These are phyloP conservation scores for Cassiopea andromeda DNA, from an alignment of 30 jellyfish, hydroid and myxozoan species.

Conservation along the genomic window DNA sequence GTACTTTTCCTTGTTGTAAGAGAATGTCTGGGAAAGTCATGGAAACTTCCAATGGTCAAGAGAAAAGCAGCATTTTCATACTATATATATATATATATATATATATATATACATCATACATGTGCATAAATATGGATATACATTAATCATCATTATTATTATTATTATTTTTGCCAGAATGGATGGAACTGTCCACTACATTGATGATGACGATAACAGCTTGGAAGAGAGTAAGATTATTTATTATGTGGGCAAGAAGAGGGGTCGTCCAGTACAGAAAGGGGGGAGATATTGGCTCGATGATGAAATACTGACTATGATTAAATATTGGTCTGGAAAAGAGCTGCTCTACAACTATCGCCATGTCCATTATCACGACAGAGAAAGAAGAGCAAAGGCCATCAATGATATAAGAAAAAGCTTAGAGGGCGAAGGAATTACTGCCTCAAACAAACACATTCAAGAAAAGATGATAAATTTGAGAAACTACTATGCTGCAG, in stretches of 20 bases:
- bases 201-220: too few species aligned
- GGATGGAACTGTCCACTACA: too few species aligned
- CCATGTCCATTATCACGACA: conserved; percentile 31
- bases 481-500: conserved; percentile 63
- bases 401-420: background rate
- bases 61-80: too few species aligned
- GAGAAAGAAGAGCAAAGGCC: conserved; percentile 55
- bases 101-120: too few species aligned
- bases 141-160: too few species aligned
- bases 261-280: conserved; percentile 59
- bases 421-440: background rate
- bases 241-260: background rate
- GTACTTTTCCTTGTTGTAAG: too few species aligned
- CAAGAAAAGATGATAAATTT: conserved; percentile 32
- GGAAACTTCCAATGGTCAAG: too few species aligned
- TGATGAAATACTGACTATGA: conserved; percentile 56
- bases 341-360: conserved; percentile 47
- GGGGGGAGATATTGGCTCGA: conserved; percentile 59
- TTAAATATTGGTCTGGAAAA: conserved; percentile 54
- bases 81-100: too few species aligned
- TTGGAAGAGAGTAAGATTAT: too few species aligned
- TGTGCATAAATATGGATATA: too few species aligned
- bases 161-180: too few species aligned
- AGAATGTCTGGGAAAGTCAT: too few species aligned
- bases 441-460: background rate